A percentile compares a stretch with the other conserved stretches of the same genome.
Conservation (phyloP, 35 echinoderm and acorn worm species). For the Lytechinus pictus region DNA sequence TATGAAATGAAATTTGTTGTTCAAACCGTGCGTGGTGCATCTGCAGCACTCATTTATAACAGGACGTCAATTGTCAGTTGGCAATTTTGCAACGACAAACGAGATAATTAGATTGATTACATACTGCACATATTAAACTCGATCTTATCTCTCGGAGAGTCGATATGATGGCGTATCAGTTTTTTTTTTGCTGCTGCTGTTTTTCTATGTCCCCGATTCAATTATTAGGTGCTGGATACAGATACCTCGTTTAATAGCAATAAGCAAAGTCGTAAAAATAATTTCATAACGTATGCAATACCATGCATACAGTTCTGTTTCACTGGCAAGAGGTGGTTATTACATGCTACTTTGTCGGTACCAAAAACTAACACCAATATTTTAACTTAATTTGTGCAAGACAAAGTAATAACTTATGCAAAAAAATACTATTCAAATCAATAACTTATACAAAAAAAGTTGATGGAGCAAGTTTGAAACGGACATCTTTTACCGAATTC, state of each 20-base stretch:
- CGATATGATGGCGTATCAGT: not conserved
- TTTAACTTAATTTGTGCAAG: no score
- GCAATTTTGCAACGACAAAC: not conserved
- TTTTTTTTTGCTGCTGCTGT: not conserved
- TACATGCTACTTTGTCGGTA: no score
- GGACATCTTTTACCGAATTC: no score
- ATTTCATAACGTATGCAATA: not conserved
- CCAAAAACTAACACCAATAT: no score
- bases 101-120: not conserved
- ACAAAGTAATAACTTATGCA: no score
- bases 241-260: not conserved
- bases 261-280: not conserved
- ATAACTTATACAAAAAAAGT: no score
- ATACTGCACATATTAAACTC: not conserved
- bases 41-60: not conserved
- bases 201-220: not conserved
- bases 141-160: not conserved
- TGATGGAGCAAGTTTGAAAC: no score
- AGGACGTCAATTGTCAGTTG: not conserved
- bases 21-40: not conserved
- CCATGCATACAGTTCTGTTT: no score
- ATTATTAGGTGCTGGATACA: not conserved
- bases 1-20: not conserved
- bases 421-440: no score
- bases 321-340: no score